phyloP scores from a whole-genome alignment of 1,140 invertebrate species.

The Drosophila punjabiensis region DNA sequence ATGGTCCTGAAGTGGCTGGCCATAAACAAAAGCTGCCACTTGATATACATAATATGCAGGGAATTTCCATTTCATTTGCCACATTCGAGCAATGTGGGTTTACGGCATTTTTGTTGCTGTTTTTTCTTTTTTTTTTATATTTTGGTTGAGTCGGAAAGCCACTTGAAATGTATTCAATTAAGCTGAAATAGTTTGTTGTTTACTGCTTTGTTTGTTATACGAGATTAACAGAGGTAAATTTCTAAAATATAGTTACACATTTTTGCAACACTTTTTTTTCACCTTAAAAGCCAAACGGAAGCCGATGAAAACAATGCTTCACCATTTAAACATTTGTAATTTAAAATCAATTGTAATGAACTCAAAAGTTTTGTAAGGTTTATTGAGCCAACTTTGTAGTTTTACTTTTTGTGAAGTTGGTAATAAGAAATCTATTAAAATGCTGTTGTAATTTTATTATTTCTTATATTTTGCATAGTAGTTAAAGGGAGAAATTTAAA shows the following conservation, averaged over 20 bases:
- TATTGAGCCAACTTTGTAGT: neutral
- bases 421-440: neutral
- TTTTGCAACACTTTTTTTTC: neutral
- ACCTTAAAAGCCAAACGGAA: neutral
- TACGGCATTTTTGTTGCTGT: neutral
- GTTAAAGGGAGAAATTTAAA: no score
- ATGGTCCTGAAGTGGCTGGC: slow-evolving; percentile 37
- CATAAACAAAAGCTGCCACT: slow-evolving; percentile 46
- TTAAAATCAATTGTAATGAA: neutral
- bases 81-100: slow-evolving; percentile 11
- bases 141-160: slow-evolving; percentile 4
- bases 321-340: neutral
- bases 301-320: neutral
- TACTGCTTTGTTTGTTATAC: no score
- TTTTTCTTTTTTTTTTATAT: neutral
- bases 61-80: slow-evolving; percentile 41
- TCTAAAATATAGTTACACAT: neutral
- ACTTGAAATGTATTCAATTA: slow-evolving; percentile 13
- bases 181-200: neutral
- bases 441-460: no score
- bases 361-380: neutral
- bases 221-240: neutral
- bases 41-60: slow-evolving; percentile 27
- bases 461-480: no score
- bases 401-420: neutral